Base-by-base conservation (phyloP, 2,888 invertebrate genomes). In the Endotricha flammealis region DNA sequence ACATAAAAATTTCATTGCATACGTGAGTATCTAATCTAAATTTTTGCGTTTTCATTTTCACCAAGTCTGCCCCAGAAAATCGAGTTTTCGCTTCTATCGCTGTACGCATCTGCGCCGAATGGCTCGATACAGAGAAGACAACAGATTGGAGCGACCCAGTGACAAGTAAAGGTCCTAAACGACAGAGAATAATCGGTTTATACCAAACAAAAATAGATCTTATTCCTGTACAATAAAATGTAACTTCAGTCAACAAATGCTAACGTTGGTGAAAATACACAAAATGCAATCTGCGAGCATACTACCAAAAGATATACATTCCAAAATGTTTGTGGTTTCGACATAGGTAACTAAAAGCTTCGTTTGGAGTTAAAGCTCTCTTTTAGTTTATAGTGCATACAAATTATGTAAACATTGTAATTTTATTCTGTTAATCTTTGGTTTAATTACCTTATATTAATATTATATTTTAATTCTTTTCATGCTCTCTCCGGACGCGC, bases 321-420 rank as follows among this genome's bases (percentile, higher is more conserved):
- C 71, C 85, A 83, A 83, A n/a, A 77, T 85, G 85, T 73, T n/a
- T 81, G 82, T 59, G 85, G 83, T 80, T 68, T 80, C 70, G 58
- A 62, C 64, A 69, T 70, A n/a, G n/a, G n/a, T n/a, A 74, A 78
- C 80, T 82, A 76, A 79, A 78, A 81, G 77, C 80, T 71, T 63
- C 56, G 57, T 55, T 56, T 42, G 48, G 62, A 70, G 69, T 74
- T 74, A 64, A 63, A 58, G 62, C 56, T 57, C 50, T 60, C 53
- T 53, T 58, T 53, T 48, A 50, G 39, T n/a, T n/a, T n/a, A 46
- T 42, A 49, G 12, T 37, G 41, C 37, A 42, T 49, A 52, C 46
- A 44, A n/a, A 48, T 45, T 42, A 41, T 34, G 29, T 39, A 31
- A 9, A 22, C 13, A 23, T 32, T 22, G 29, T 30, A 20, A 20